A percentile compares a stretch with the other conserved stretches of the same genome.
These are phyloP conservation scores for Heliothis peltigera DNA, from an alignment of 2,888 invertebrate species.

Conservation along the genomic window DNA sequence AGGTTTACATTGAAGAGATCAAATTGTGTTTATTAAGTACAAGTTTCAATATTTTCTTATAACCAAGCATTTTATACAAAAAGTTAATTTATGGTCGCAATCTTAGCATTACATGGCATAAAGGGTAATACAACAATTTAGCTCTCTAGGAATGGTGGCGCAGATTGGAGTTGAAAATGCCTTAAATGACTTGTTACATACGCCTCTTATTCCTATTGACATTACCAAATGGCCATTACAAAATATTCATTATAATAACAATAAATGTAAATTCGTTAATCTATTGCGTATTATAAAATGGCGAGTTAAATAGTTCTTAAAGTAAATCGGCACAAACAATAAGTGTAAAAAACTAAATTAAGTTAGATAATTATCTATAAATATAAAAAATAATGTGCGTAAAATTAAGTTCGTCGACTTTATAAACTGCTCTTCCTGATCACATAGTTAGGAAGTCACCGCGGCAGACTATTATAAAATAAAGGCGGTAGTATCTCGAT, in stretches of 20 bases:
- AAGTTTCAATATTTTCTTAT: slow-evolving; percentile 19
- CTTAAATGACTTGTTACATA: too few species aligned
- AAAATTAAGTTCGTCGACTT: slow-evolving; percentile 6
- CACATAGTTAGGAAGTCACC: background rate
- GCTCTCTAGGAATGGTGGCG: too few species aligned
- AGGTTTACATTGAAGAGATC: slow-evolving; percentile 52
- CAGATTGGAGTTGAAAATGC: too few species aligned
- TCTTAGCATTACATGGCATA: slow-evolving; percentile 57
- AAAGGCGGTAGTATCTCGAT: slow-evolving; percentile 19
- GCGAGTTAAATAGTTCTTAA: slow-evolving; percentile 17
- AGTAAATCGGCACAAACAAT: slow-evolving; percentile 14
- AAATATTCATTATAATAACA: slow-evolving; percentile 51
- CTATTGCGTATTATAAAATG: slow-evolving; percentile 50
- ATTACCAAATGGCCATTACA: slow-evolving; percentile 52
- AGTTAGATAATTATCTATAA: slow-evolving; percentile 2
- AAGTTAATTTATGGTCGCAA: slow-evolving; percentile 29
- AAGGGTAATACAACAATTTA: too few species aligned
- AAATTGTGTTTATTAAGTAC: slow-evolving; percentile 51
- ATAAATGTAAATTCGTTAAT: slow-evolving; percentile 60
- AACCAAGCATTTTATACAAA: slow-evolving; percentile 4
- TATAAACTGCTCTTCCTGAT: slow-evolving; percentile 21
- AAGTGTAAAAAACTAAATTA: too few species aligned
- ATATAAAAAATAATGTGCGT: slow-evolving; percentile 17
- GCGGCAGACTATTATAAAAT: slow-evolving; percentile 19
- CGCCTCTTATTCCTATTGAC: slow-evolving; percentile 45